A percentile compares a stretch with the other conserved stretches of the same genome.
Conservation (phyloP, 2,888 invertebrate species). For the Eugnorisma glareosa region DNA sequence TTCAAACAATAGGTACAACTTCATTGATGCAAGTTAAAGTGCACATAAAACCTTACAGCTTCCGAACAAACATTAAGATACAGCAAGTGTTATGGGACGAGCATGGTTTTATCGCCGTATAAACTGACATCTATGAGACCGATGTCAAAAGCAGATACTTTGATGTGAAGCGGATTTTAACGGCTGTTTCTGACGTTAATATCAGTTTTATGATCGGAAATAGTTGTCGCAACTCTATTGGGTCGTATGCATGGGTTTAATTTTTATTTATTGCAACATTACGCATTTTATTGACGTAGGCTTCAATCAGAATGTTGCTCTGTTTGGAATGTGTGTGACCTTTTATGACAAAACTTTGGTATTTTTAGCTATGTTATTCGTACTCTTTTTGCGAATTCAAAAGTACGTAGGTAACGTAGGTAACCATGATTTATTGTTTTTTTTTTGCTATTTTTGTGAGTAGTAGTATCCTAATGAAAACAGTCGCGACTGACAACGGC, state of each 20-base stretch:
- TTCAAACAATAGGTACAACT: slow-evolving; percentile 25
- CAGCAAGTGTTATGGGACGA: slow-evolving; percentile 79
- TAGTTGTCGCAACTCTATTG: slow-evolving; percentile 58
- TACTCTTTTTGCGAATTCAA: not conserved
- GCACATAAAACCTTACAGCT: slow-evolving; percentile 80
- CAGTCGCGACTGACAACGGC: not conserved
- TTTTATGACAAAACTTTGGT: no score
- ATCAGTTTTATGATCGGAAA: slow-evolving; percentile 69
- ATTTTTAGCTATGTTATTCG: not conserved
- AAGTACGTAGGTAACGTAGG: no score
- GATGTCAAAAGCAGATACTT: slow-evolving; percentile 71
- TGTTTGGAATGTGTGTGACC: not conserved
- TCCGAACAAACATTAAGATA: slow-evolving; percentile 78
- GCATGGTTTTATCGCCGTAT: slow-evolving; percentile 84
- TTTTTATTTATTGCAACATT: slow-evolving; percentile 52
- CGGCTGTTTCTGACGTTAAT: slow-evolving; percentile 55
- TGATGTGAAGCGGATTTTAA: slow-evolving; percentile 73
- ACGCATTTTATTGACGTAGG: slow-evolving; percentile 36
- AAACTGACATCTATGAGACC: slow-evolving; percentile 79
- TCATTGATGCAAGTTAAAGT: slow-evolving; percentile 69
- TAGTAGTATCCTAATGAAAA: not conserved
- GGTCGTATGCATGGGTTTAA: slow-evolving; percentile 46
- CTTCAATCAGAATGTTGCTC: slow-evolving; percentile 9
- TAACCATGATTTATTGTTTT: not conserved
- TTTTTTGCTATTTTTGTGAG: not conserved